phyloP scores from a whole-genome alignment of 2,113 vertebrate species.

The Stercorarius parasiticus region DNA sequence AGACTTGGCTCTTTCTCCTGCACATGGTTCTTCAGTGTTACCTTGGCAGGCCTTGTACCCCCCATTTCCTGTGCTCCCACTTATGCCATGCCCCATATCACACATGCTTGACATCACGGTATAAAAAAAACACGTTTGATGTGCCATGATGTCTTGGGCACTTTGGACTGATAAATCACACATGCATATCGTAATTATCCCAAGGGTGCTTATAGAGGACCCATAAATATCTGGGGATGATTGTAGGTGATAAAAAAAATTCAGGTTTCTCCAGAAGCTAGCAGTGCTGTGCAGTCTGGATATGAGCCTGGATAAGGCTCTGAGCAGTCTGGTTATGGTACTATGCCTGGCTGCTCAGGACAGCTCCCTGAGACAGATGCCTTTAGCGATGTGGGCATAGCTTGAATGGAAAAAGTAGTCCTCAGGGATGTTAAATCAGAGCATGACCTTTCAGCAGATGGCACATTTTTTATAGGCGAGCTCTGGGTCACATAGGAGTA shows the following conservation, averaged over 20 bases:
- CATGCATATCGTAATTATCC: not conserved
- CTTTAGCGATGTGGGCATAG: not conserved
- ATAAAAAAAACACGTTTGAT: not conserved
- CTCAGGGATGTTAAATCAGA: not conserved
- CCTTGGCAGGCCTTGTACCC: not conserved
- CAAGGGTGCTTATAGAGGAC: not conserved
- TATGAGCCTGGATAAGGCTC: not conserved
- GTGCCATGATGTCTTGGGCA: not conserved
- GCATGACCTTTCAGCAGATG: not conserved
- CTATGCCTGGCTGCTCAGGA: not conserved
- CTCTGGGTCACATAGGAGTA: not conserved
- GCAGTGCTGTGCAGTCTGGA: not conserved
- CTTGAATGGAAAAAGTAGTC: not conserved
- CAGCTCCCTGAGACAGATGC: not conserved
- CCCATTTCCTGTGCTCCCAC: rapidly evolving
- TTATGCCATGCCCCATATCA: not conserved
- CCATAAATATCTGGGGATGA: not conserved
- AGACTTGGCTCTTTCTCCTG: not conserved
- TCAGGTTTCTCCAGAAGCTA: not conserved
- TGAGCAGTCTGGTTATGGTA: no score
- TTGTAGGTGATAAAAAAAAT: not conserved
- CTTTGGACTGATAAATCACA: not conserved
- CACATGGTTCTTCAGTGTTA: not conserved
- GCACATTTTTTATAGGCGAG: not conserved
- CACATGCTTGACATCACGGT: not conserved